Percentiles rank a stretch among this genome's conserved stretches.
phyloP scores from a whole-genome alignment of 2,113 vertebrate genomes.

The Dipodomys spectabilis region DNA sequence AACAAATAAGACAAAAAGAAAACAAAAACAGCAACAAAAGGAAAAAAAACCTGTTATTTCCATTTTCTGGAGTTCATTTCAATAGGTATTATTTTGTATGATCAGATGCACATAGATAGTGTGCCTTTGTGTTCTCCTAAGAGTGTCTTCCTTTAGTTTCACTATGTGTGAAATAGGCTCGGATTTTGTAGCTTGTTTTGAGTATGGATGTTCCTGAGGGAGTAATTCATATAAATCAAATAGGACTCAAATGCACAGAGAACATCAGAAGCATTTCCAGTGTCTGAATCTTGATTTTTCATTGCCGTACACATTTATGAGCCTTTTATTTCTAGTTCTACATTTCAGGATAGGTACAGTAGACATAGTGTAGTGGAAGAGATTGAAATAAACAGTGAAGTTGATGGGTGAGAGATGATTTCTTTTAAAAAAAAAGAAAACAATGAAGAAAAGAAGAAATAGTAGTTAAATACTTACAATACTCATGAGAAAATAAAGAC shows the following conservation, averaged over 20 bases:
- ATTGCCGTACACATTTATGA: neutral
- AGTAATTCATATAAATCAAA: neutral
- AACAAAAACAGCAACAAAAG: too few relatives aligned
- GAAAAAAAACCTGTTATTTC: too few relatives aligned
- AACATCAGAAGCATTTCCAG: neutral
- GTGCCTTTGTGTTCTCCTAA: too few relatives aligned
- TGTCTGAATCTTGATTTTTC: neutral
- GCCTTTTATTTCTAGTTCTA: neutral
- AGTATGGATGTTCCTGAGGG: constrained; percentile 10
- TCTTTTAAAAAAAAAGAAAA: too few relatives aligned
- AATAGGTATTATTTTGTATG: too few relatives aligned
- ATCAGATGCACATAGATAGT: too few relatives aligned
- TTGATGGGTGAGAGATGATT: accelerated
- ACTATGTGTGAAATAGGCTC: too few relatives aligned
- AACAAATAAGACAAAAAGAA: too few relatives aligned
- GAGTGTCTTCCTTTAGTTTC: too few relatives aligned
- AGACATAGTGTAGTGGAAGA: neutral
- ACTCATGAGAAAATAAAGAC: neutral
- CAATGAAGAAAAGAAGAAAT: neutral
- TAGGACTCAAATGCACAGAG: neutral
- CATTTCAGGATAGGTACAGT: neutral
- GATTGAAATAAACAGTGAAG: neutral
- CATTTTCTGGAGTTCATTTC: too few relatives aligned
- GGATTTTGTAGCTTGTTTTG: neutral
- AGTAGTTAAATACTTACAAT: neutral